These are phyloP conservation scores for Agriopis marginaria DNA, from an alignment of 2,888 invertebrate species.

Conservation along the genomic window DNA sequence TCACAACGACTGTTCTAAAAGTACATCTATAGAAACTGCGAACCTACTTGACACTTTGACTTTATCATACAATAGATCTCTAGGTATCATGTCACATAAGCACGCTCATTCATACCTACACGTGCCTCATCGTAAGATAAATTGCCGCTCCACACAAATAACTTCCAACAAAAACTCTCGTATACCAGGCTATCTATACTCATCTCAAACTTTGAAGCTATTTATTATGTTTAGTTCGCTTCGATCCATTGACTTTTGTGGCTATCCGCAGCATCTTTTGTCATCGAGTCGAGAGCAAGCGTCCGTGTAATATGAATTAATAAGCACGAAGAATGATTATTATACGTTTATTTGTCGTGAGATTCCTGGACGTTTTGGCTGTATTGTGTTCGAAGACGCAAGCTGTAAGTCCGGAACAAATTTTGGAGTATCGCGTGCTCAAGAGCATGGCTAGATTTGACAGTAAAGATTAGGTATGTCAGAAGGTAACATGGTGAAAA, in stretches of 20 bases:
- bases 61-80: constrained; percentile 6
- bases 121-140: constrained; percentile 77
- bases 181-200: constrained; percentile 63
- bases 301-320: constrained; percentile 86
- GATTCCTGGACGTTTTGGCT: constrained; percentile 63
- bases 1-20: background rate
- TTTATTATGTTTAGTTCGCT: constrained; percentile 82
- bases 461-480: constrained; percentile 43
- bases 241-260: constrained; percentile 82
- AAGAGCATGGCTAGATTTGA: constrained; percentile 35
- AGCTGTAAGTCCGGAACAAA: constrained; percentile 76
- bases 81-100: constrained; percentile 55
- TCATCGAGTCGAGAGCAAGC: constrained; percentile 80
- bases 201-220: constrained; percentile 65
- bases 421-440: constrained; percentile 78
- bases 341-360: constrained; percentile 78
- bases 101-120: constrained; percentile 81
- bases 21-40: background rate
- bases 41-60: background rate
- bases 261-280: constrained; percentile 77
- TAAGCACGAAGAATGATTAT: constrained; percentile 83
- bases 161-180: constrained; percentile 72
- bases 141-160: constrained; percentile 81
- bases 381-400: constrained; percentile 63
- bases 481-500: background rate